phyloP scores from a whole-genome alignment of 2,797 vertebrate species.

The Cossypha caffra region DNA sequence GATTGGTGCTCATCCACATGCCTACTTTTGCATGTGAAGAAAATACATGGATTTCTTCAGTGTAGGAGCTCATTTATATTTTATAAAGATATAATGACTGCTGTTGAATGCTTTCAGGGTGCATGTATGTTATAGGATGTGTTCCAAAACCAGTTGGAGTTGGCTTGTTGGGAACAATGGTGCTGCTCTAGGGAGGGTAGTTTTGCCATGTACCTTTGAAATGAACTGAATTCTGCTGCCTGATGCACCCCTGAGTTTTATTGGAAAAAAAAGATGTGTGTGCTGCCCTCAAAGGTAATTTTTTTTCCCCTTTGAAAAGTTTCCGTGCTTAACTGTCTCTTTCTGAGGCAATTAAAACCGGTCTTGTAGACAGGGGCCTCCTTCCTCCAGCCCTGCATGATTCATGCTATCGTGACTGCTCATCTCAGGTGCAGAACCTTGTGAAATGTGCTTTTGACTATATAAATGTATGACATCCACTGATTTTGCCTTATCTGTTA shows the following conservation, averaged over 20 bases:
- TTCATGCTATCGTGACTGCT: slow-evolving; percentile 23
- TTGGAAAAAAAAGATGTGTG: neutral
- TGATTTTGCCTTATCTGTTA: slow-evolving; percentile 48
- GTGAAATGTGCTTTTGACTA: slow-evolving; percentile 30
- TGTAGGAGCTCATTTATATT: neutral
- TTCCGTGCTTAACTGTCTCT: slow-evolving; percentile 36
- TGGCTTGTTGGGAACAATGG: neutral
- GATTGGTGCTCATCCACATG: neutral
- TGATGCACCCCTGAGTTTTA: neutral
- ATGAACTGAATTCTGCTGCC: neutral
- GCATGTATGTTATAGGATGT: neutral
- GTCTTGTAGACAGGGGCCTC: neutral
- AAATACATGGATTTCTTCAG: neutral
- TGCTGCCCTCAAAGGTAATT: neutral
- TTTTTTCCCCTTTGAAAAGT: slow-evolving; percentile 29
- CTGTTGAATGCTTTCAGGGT: neutral
- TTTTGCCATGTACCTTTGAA: neutral
- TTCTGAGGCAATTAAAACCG: slow-evolving; percentile 22
- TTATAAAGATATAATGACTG: neutral
- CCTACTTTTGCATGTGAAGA: neutral
- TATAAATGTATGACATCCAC: slow-evolving; percentile 43
- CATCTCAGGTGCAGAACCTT: slow-evolving; percentile 50
- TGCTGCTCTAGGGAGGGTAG: neutral
- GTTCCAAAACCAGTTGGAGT: neutral
- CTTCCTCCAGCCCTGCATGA: slow-evolving; percentile 16